phyloP scores from a whole-genome alignment of 2,113 vertebrate species.

The Cynopterus brachyotis region DNA sequence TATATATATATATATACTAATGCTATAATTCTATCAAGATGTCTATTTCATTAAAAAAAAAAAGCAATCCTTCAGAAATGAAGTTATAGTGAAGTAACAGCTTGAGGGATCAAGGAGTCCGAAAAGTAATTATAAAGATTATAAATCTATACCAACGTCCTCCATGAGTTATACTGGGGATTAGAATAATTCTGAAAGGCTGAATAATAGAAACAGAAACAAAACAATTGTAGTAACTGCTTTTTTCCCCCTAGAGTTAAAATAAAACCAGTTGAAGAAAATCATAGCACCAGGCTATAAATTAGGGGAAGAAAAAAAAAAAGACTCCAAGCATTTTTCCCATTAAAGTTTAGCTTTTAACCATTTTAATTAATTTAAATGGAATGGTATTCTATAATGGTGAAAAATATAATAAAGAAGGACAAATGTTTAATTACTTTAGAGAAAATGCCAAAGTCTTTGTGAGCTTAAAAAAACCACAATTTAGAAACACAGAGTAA shows the following conservation, averaged over 20 bases:
- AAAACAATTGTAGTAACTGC: background rate
- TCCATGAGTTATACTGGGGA: background rate
- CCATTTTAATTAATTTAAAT: constrained; percentile 68
- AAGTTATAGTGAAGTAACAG: background rate
- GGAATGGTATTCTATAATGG: constrained; percentile 70
- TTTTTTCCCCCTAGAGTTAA: background rate
- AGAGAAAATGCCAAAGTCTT: constrained; percentile 67
- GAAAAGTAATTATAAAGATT: background rate
- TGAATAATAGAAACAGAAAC: constrained; percentile 26
- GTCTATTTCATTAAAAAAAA: background rate
- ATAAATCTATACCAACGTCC: background rate
- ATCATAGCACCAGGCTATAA: background rate
- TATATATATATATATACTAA: background rate
- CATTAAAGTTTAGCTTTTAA: constrained; percentile 60
- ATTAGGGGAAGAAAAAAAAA: accelerated
- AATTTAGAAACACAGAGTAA: constrained; percentile 53
- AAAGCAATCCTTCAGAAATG: background rate
- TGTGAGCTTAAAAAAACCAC: constrained; percentile 50
- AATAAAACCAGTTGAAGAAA: constrained; percentile 29
- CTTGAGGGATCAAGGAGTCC: background rate
- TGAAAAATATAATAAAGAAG: constrained; percentile 52
- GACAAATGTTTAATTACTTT: constrained; percentile 69
- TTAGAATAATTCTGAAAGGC: constrained; percentile 1
- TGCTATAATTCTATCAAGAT: background rate
- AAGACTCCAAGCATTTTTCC: constrained; percentile 19